phyloP scores from a whole-genome alignment of 23 tunicate genomes.

The Clavelina lepadiformis region DNA sequence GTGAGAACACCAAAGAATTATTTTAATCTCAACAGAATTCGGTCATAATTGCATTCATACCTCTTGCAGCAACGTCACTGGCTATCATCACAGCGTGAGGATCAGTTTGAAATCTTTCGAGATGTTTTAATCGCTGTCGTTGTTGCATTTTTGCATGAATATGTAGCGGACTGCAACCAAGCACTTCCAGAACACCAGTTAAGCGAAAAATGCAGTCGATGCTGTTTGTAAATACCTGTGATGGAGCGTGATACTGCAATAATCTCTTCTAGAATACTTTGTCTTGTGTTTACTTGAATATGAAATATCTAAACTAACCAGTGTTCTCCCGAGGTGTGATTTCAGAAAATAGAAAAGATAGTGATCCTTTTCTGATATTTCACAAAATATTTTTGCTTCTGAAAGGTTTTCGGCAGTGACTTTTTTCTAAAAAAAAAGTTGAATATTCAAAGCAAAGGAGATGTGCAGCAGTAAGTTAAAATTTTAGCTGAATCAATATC shows the following conservation, averaged over 20 bases:
- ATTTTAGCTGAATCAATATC: too few relatives aligned
- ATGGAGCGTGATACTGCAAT: background rate
- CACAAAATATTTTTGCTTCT: constrained; percentile 81
- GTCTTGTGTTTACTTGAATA: background rate
- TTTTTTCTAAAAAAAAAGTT: constrained; percentile 37
- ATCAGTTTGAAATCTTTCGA: constrained; percentile 69
- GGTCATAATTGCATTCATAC: constrained; percentile 24
- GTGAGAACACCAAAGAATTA: too few relatives aligned
- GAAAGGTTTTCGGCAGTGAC: constrained; percentile 62
- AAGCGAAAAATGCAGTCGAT: constrained; percentile 86
- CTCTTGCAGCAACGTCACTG: constrained; percentile 99
- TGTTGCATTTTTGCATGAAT: constrained; percentile 98
- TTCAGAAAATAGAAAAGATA: constrained; percentile 85
- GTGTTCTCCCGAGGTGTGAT: constrained; percentile 78
- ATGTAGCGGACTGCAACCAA: constrained; percentile 60
- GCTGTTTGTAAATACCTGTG: constrained; percentile 87
- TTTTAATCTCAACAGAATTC: too few relatives aligned
- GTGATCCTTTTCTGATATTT: constrained; percentile 53
- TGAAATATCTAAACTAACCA: constrained; percentile 35
- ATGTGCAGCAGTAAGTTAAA: background rate
- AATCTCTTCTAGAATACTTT: background rate
- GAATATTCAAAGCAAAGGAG: background rate
- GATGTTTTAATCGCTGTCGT: constrained; percentile 86
- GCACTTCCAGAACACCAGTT: constrained; percentile 58
- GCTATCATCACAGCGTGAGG: constrained; percentile 69